Evolutionary conservation across 2,113 vertebrate species (phyloP).

Genomic region (Cervus canadensis): DNA sequence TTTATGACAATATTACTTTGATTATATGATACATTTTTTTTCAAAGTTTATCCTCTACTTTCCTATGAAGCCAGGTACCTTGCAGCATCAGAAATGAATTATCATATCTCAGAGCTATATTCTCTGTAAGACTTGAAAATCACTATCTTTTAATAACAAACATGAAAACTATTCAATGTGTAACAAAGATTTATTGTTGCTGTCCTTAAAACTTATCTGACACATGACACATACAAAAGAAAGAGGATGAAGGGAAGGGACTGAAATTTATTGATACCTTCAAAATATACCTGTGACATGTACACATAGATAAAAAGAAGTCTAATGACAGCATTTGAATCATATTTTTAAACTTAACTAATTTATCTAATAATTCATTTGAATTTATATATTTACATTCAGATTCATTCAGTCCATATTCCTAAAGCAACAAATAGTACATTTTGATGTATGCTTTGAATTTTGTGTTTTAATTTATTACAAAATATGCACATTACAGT

Average conservation of each 20-base stretch:
- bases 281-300: background rate
- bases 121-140: background rate
- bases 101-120: background rate
- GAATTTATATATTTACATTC: background rate
- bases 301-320: background rate
- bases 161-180: background rate
- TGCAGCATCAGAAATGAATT: background rate
- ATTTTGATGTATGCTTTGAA: background rate
- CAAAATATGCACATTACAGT: background rate
- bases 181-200: background rate
- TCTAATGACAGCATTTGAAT: background rate
- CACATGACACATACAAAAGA: background rate
- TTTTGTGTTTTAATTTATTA: background rate
- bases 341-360: background rate
- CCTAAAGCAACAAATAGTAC: background rate
- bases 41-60: background rate
- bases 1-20: background rate
- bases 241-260: background rate
- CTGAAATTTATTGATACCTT: background rate
- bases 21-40: background rate
- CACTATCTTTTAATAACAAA: background rate
- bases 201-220: background rate
- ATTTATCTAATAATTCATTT: background rate
- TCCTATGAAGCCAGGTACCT: background rate
- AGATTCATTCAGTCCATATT: background rate